phyloP scores from a whole-genome alignment of 2,888 invertebrate genomes.

The Leucophenga maculata region DNA sequence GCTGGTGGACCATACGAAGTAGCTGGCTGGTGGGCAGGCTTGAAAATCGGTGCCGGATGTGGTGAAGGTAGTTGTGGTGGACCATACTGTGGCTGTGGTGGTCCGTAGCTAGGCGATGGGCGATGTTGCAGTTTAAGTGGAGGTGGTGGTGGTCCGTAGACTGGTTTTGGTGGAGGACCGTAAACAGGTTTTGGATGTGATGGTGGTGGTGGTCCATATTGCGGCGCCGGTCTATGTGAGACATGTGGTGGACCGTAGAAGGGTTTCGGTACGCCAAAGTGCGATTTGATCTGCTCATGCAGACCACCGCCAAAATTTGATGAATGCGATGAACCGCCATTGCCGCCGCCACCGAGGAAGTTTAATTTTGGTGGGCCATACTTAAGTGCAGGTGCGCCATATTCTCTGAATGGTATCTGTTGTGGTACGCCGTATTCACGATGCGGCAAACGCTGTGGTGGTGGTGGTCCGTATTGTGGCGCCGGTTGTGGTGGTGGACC shows the following conservation, averaged over 20 bases:
- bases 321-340: slow-evolving; percentile 33
- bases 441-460: slow-evolving; percentile 74
- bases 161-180: slow-evolving; percentile 64
- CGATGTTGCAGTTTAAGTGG: slow-evolving; percentile 40
- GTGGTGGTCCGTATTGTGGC: slow-evolving; percentile 71
- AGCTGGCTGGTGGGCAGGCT: slow-evolving; percentile 58
- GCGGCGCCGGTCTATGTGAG: slow-evolving; percentile 51
- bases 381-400: slow-evolving; percentile 69
- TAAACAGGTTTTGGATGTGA: slow-evolving; percentile 61
- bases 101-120: slow-evolving; percentile 49
- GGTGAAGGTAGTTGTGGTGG: slow-evolving; percentile 65
- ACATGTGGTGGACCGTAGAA: slow-evolving; percentile 72
- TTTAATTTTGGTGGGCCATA: slow-evolving; percentile 74
- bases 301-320: slow-evolving; percentile 49
- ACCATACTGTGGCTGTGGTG: slow-evolving; percentile 46
- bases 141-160: slow-evolving; percentile 48
- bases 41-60: slow-evolving; percentile 62
- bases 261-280: slow-evolving; percentile 70
- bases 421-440: slow-evolving; percentile 72
- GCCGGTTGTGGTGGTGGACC: slow-evolving; percentile 75
- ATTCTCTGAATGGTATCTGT: slow-evolving; percentile 68
- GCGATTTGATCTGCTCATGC: slow-evolving; percentile 69
- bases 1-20: slow-evolving; percentile 66
- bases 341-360: slow-evolving; percentile 71
- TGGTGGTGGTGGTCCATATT: slow-evolving; percentile 59